A percentile compares a stretch with the other conserved stretches of the same genome.
Evolutionary conservation across 2,797 vertebrate species (phyloP).

Genomic region (Hydrophis major): DNA sequence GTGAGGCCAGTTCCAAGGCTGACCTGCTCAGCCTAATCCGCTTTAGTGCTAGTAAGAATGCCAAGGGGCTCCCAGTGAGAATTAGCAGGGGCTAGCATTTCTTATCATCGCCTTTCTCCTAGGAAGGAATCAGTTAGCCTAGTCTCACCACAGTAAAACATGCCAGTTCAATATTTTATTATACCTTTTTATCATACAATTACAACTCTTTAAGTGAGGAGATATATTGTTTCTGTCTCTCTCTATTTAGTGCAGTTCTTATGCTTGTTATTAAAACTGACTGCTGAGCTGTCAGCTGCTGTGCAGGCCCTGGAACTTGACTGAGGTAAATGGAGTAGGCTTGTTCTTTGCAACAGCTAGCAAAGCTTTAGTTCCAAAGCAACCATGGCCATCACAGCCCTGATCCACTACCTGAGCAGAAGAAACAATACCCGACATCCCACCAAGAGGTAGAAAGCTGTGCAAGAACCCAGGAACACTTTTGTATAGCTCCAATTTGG

Average conservation of each 20-base stretch:
- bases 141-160: too few species aligned
- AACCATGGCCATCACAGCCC: background rate
- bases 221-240: background rate
- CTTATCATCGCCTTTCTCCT: background rate
- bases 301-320: background rate
- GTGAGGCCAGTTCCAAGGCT: background rate
- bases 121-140: background rate
- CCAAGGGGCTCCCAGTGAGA: background rate
- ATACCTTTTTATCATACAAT: background rate
- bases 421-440: background rate
- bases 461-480: background rate
- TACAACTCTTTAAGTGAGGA: background rate
- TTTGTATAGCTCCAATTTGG: background rate
- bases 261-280: background rate
- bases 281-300: background rate
- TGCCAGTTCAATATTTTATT: background rate
- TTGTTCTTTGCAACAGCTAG: background rate
- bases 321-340: too few species aligned
- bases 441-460: background rate
- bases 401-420: background rate
- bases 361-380: background rate
- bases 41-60: background rate
- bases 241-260: background rate
- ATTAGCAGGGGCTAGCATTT: background rate
- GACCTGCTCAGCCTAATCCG: background rate